Percentiles rank a stretch among this genome's conserved stretches.
Evolutionary conservation across 1,140 invertebrate genomes (phyloP).

Genomic region (Dreissena rostriformis): DNA sequence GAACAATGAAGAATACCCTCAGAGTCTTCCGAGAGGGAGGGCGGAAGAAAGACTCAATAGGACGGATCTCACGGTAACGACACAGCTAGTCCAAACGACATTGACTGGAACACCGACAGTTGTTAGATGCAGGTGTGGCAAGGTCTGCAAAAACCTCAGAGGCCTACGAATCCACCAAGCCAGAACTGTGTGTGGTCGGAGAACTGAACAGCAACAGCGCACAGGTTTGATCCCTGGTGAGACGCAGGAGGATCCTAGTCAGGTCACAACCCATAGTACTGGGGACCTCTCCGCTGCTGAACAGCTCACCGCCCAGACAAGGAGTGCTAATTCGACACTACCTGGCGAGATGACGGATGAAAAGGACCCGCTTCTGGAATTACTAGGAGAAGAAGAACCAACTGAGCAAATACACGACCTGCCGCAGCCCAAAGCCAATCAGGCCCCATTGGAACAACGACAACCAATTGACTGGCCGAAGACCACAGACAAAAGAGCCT

Average conservation of each 20-base stretch:
- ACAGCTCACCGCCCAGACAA: background rate
- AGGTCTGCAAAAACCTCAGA: conserved; percentile 33
- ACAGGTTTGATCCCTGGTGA: conserved; percentile 9
- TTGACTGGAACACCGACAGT: conserved; percentile 9
- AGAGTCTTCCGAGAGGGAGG: too few relatives aligned
- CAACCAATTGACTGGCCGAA: conserved; percentile 24
- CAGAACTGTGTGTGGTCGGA: background rate
- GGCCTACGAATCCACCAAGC: conserved; percentile 17
- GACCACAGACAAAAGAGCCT: conserved; percentile 16
- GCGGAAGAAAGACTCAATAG: too few relatives aligned
- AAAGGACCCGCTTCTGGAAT: background rate
- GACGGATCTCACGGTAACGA: background rate
- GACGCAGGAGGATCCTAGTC: conserved; percentile 10
- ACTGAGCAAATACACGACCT: background rate
- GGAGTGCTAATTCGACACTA: background rate
- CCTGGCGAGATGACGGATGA: background rate
- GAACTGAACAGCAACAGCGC: conserved; percentile 15
- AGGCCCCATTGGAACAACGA: background rate
- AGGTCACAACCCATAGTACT: conserved; percentile 19
- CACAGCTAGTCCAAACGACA: conserved; percentile 19
- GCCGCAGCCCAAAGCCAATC: background rate
- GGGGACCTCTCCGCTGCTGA: conserved; percentile 21
- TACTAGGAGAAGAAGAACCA: background rate
- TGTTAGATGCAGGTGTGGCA: conserved; percentile 20
- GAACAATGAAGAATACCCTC: too few relatives aligned